phyloP scores from a whole-genome alignment of 2,113 vertebrate species.

The Daboia siamensis region DNA sequence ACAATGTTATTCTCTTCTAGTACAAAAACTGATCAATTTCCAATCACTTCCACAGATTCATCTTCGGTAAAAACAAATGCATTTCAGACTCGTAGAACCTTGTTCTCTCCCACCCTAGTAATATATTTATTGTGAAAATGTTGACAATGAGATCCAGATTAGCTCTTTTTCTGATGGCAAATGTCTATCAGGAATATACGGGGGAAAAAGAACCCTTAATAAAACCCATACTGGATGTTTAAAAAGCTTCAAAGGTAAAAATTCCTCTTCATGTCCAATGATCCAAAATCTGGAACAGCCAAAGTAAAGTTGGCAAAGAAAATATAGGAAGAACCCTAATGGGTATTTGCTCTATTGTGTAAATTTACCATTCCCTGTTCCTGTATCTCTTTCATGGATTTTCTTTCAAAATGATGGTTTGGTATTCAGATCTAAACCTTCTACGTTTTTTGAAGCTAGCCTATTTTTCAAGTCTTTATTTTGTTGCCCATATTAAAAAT shows the following conservation, averaged over 20 bases:
- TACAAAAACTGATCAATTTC: neutral
- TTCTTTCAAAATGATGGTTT: neutral
- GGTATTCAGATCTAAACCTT: neutral
- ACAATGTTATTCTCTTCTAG: neutral
- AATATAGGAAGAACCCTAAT: neutral
- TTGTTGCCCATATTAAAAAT: too few species aligned
- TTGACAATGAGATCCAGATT: slow-evolving; percentile 26
- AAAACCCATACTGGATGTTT: slow-evolving; percentile 63
- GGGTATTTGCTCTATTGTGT: neutral
- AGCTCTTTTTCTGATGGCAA: slow-evolving; percentile 52
- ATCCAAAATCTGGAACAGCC: neutral
- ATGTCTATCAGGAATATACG: slow-evolving; percentile 55
- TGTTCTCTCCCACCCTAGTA: neutral
- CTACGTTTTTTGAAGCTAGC: neutral
- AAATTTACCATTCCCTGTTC: neutral
- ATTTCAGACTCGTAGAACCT: neutral
- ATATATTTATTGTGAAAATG: slow-evolving; percentile 18
- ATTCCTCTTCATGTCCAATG: slow-evolving; percentile 51
- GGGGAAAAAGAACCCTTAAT: slow-evolving; percentile 66
- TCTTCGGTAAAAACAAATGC: neutral
- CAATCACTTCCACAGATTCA: neutral
- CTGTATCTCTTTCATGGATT: neutral
- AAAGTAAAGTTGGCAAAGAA: neutral
- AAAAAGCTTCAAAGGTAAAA: slow-evolving; percentile 57
- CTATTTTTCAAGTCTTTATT: neutral